Conservation (phyloP, 2,888 invertebrate genomes). For the Calephelis perditalis region DNA sequence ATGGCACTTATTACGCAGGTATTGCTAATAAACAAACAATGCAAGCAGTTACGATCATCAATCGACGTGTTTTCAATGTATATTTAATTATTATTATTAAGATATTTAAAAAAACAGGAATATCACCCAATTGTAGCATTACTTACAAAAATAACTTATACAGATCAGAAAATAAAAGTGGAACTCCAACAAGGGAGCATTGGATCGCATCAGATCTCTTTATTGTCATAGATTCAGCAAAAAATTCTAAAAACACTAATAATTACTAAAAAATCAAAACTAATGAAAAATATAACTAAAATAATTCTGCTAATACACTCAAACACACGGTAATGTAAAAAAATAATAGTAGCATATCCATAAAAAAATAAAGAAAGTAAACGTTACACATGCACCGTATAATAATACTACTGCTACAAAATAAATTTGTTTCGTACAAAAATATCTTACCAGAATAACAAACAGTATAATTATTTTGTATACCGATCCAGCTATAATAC, state of each 20-base stretch:
- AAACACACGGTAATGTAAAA: slow-evolving; percentile 73
- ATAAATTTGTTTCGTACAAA: slow-evolving; percentile 70
- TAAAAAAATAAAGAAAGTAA: slow-evolving; percentile 60
- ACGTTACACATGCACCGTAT: slow-evolving; percentile 75
- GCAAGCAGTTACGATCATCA: slow-evolving; percentile 29
- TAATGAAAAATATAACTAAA: slow-evolving; percentile 71
- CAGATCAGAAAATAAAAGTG: slow-evolving; percentile 63
- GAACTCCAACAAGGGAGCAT: slow-evolving; percentile 41
- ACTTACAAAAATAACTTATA: slow-evolving; percentile 55
- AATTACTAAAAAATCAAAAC: slow-evolving; percentile 66
- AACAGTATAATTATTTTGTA: slow-evolving; percentile 70
- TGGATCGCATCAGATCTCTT: slow-evolving; percentile 77
- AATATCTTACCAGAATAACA: slow-evolving; percentile 76
- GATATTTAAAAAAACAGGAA: slow-evolving; percentile 49
- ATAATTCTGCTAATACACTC: slow-evolving; percentile 76
- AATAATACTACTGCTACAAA: slow-evolving; percentile 70
- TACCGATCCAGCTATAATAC: slow-evolving; percentile 69
- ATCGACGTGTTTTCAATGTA: slow-evolving; percentile 66
- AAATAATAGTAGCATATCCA: slow-evolving; percentile 66
- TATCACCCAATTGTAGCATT: slow-evolving; percentile 64
- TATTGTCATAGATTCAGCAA: slow-evolving; percentile 78
- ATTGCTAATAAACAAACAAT: slow-evolving; percentile 39
- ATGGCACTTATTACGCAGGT: slow-evolving; percentile 74
- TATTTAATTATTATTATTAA: slow-evolving; percentile 32
- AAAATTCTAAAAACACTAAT: slow-evolving; percentile 71